phyloP scores from a whole-genome alignment of 2,113 vertebrate genomes.

The Amphiprion percula region DNA sequence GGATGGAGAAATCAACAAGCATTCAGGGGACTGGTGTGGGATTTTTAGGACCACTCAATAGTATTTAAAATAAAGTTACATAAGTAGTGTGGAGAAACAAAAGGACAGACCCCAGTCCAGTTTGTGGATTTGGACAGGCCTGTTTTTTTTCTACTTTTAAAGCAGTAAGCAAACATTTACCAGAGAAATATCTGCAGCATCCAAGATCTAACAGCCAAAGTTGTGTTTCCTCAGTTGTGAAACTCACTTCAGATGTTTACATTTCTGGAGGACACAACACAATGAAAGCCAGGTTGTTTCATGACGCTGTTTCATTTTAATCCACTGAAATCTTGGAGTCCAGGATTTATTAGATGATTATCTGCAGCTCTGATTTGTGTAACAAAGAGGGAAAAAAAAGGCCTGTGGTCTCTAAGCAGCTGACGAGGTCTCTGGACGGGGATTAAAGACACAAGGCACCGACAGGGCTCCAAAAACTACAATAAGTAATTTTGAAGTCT shows the following conservation, averaged over 20 bases:
- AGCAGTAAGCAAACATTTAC: background rate
- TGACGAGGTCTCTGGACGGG: constrained; percentile 64
- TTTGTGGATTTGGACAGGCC: constrained; percentile 36
- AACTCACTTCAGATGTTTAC: constrained; percentile 62
- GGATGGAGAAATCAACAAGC: constrained; percentile 39
- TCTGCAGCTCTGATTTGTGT: constrained; percentile 74
- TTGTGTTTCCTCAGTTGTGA: constrained; percentile 27
- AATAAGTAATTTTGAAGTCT: constrained; percentile 57
- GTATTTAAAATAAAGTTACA: constrained; percentile 45
- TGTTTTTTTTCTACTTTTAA: constrained; percentile 17
- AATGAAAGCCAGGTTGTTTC: constrained; percentile 56
- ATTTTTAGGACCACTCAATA: constrained; percentile 35
- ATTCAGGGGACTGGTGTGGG: constrained; percentile 15
- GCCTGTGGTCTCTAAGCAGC: constrained; percentile 50
- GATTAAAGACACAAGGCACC: constrained; percentile 74
- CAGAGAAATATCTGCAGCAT: constrained; percentile 7
- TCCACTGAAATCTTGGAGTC: constrained; percentile 55
- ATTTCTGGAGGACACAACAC: constrained; percentile 45
- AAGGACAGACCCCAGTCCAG: constrained; percentile 12
- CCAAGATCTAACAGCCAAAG: constrained; percentile 23
- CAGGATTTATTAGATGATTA: constrained; percentile 61
- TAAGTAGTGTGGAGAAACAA: constrained; percentile 42
- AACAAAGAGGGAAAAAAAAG: constrained; percentile 64
- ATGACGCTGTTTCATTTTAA: constrained; percentile 49
- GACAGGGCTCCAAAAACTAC: constrained; percentile 51